Evolutionary conservation across 2,113 vertebrate genomes (phyloP).

Genomic region (Alligator sinensis): DNA sequence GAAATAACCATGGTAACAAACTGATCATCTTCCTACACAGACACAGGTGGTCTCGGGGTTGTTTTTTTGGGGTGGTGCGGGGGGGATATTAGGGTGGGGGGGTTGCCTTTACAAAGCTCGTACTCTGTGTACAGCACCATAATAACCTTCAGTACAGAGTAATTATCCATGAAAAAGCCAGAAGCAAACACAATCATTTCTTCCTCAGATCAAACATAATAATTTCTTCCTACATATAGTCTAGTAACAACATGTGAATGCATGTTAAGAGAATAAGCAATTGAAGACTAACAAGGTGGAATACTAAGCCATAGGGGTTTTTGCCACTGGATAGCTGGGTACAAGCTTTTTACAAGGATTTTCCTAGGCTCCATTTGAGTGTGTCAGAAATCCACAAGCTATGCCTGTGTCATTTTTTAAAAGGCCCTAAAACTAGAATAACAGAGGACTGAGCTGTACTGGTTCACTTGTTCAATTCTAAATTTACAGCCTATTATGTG

Average conservation of each 20-base stretch:
- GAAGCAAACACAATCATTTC: neutral
- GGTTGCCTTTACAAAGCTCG: neutral
- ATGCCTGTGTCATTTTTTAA: neutral
- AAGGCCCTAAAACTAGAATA: neutral
- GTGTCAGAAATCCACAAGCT: neutral
- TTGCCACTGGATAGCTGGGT: neutral
- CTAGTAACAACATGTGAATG: neutral
- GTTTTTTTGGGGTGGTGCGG: neutral
- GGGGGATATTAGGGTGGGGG: too few species aligned
- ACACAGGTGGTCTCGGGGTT: neutral
- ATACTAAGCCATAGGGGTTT: neutral
- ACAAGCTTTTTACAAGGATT: neutral
- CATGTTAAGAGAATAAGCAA: neutral
- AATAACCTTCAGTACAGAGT: neutral
- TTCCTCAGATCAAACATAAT: neutral
- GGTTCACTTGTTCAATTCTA: neutral
- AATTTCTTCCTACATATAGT: neutral
- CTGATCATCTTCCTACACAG: neutral
- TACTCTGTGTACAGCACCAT: neutral
- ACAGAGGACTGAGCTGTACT: neutral
- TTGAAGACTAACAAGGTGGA: neutral
- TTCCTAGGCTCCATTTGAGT: neutral
- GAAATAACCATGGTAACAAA: neutral
- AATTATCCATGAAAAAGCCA: neutral
- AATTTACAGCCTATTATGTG: accelerated